A percentile compares a stretch with the other conserved stretches of the same genome.
phyloP scores from a whole-genome alignment of 2,113 vertebrate genomes.

The Ranitomeya imitator region DNA sequence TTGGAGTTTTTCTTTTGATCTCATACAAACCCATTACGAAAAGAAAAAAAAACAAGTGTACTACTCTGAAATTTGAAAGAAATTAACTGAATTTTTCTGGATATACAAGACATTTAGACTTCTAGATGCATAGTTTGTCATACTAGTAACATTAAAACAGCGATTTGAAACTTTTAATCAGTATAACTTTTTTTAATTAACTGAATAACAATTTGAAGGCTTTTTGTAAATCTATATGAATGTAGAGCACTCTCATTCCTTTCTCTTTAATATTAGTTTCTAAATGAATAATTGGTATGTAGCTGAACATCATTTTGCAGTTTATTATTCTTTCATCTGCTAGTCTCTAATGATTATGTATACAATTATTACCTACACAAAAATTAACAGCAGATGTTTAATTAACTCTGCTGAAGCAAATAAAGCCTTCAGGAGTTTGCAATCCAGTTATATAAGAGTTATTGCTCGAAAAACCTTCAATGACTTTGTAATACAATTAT shows the following conservation, averaged over 20 bases:
- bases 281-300: constrained; percentile 24
- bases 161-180: no score
- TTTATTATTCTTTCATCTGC: constrained; percentile 52
- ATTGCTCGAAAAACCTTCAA: constrained; percentile 44
- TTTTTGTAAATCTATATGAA: not conserved
- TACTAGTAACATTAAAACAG: no score
- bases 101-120: no score
- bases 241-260: not conserved
- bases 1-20: no score
- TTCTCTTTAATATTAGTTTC: constrained; percentile 34
- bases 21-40: no score
- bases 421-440: constrained; percentile 43
- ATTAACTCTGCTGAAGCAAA: constrained; percentile 50
- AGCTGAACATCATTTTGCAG: constrained; percentile 26
- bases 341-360: constrained; percentile 51
- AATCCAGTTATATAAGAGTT: constrained; percentile 45
- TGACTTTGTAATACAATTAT: constrained; percentile 38
- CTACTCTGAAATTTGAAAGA: no score
- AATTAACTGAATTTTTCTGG: no score
- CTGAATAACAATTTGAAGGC: no score
- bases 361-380: constrained; percentile 54
- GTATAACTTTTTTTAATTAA: no score
- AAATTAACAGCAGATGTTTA: constrained; percentile 56
- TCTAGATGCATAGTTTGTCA: no score
- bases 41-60: no score